Conservation (phyloP, 92 coral and sea anemone genomes). For the Parazoanthus darwini region DNA sequence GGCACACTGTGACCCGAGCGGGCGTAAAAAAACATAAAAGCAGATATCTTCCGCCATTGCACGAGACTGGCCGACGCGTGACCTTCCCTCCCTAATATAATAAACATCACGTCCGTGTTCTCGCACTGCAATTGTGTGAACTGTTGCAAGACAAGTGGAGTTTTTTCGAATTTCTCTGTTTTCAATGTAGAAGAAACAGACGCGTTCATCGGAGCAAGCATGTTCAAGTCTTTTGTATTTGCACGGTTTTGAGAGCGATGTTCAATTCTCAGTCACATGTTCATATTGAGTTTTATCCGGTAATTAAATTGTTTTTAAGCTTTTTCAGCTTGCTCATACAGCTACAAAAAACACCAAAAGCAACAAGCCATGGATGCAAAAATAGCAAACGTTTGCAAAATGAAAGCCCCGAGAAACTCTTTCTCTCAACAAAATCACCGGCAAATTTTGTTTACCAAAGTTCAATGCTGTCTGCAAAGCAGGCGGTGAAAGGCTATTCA, state of each 20-base stretch:
- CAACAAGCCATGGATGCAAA: background rate
- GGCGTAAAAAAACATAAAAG: background rate
- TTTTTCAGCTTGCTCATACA: no score
- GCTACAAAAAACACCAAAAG: background rate
- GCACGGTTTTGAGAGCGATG: background rate
- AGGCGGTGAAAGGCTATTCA: conserved; percentile 23
- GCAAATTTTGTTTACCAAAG: background rate
- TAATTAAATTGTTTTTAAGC: no score
- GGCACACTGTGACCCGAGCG: background rate
- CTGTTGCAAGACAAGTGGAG: no score
- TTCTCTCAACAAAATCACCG: background rate
- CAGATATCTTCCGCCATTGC: background rate
- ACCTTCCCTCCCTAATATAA: background rate
- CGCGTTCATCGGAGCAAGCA: background rate
- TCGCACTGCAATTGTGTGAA: background rate
- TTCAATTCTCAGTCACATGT: background rate
- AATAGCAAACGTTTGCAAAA: background rate
- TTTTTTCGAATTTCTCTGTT: background rate
- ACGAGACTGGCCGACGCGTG: background rate
- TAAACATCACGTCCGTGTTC: background rate
- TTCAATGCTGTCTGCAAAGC: background rate
- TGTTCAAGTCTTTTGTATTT: background rate
- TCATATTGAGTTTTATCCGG: no score
- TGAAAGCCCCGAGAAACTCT: background rate
- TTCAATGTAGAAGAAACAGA: background rate